Evolutionary conservation across 1,140 invertebrate genomes (phyloP), one percentile per base, ranked within the genome.

Genomic region (Papilio polytes): DNA sequence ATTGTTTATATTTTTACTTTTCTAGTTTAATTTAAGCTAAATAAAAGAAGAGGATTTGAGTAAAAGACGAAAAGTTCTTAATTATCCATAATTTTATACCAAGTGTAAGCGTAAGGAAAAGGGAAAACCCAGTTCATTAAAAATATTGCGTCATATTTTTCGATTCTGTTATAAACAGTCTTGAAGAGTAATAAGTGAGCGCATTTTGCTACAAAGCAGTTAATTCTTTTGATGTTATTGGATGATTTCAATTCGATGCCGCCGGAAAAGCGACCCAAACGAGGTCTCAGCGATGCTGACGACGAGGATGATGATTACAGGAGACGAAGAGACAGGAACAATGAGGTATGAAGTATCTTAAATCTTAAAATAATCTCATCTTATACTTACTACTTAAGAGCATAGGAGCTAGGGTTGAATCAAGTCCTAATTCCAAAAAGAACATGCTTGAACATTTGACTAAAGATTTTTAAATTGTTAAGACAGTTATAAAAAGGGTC

Each of bases 261-360:
- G 88, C 92, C 93, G 79, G 85, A 82, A 20, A 94, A 94, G 81
- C 87, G 92, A 82, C 88, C 87, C 80, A 90, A 83, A 86, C 86
- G 88, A 36, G 91, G 89, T 3, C 83, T 88, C 36, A 95, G 94
- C 81, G 93, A 94, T 59, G 89, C 92, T 4, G 96, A 96, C 26
- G 97, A 98, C 80, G 96, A 97, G 83, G 96, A 96, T 51, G 97
- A 97, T 63, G 98, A 98, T 87, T 98, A 98, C 90, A 96, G 97
- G 80, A 97, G 96, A 85, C 96, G 97, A 70, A 95, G 98, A 36
- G 97, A 98, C 86, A 96, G 98, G 87, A 98, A 98, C 95, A 98
- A 98, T 95, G 96, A 98, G 92, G 97, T 97, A 95, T n/a, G 53
- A 15, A 48, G 2, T 48, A 9, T 10, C 31, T 36, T 20, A 12